Evolutionary conservation across 2,888 invertebrate genomes (phyloP).

Genomic region (Patella depressa): DNA sequence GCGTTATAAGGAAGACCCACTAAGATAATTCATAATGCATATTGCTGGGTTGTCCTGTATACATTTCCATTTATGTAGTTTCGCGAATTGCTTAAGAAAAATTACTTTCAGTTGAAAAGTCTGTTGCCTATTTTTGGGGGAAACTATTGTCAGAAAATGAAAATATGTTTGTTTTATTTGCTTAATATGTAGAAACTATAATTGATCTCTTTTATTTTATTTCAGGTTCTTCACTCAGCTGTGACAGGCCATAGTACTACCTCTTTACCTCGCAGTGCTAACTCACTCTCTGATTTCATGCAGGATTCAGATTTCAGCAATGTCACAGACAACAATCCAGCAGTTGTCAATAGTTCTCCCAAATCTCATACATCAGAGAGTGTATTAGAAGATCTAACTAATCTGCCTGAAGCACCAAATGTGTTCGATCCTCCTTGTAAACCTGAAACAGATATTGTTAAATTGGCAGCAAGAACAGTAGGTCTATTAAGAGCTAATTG

Average conservation of each 20-base stretch:
- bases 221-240: constrained; percentile 70
- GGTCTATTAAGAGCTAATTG: constrained; percentile 30
- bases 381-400: constrained; percentile 24
- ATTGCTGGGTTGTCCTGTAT: no score
- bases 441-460: constrained; percentile 57
- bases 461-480: constrained; percentile 77
- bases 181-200: no score
- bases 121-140: no score
- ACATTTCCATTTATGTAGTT: no score
- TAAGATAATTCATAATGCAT: no score
- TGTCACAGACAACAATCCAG: constrained; percentile 36
- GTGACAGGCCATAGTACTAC: constrained; percentile 66
- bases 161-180: no score
- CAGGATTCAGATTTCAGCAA: constrained; percentile 53
- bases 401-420: constrained; percentile 22
- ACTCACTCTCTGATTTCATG: constrained; percentile 57
- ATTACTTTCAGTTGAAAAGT: no score
- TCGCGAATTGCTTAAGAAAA: no score
- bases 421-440: constrained; percentile 32
- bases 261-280: constrained; percentile 55
- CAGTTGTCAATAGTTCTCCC: constrained; percentile 18
- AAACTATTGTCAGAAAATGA: no score
- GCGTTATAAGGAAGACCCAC: no score
- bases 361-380: constrained; percentile 27
- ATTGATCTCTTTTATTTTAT: neutral